A percentile compares a stretch with the other conserved stretches of the same genome.
phyloP scores from a whole-genome alignment of 2,113 vertebrate species.

The Antennarius striatus region DNA sequence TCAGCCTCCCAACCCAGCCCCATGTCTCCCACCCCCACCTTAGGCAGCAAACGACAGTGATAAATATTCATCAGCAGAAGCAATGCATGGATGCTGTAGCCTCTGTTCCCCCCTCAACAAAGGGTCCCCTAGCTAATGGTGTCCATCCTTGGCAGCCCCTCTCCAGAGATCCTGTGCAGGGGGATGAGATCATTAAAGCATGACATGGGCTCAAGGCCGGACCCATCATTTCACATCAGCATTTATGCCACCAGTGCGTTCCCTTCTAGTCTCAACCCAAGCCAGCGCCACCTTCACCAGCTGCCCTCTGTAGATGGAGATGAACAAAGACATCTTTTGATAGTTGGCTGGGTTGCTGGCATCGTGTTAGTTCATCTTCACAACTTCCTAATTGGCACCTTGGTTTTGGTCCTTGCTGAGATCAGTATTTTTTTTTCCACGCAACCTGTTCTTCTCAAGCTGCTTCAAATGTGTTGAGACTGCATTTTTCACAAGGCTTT shows the following conservation, averaged over 20 bases:
- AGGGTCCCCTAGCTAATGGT: conserved; percentile 68
- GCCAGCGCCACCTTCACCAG: conserved; percentile 30
- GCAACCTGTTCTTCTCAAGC: conserved; percentile 70
- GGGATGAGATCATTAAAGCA: conserved; percentile 72
- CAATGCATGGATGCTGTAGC: conserved; percentile 51
- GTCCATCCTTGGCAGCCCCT: conserved; percentile 68
- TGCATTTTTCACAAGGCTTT: conserved; percentile 77
- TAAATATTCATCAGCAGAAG: conserved; percentile 72
- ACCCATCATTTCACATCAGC: conserved; percentile 68
- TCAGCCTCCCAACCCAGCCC: conserved; percentile 50
- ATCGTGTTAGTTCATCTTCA: conserved; percentile 71
- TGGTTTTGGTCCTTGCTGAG: conserved; percentile 81
- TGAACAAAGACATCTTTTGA: conserved; percentile 61
- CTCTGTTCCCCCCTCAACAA: conserved; percentile 64
- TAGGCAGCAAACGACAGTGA: conserved; percentile 59
- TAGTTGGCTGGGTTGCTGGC: conserved; percentile 67
- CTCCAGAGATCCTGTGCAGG: conserved; percentile 47
- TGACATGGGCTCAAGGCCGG: conserved; percentile 58
- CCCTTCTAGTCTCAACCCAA: conserved; percentile 44
- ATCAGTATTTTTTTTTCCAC: conserved; percentile 64
- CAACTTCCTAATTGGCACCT: conserved; percentile 79
- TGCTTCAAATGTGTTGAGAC: conserved; percentile 79
- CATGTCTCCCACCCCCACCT: conserved; percentile 55
- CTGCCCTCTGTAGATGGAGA: conserved; percentile 53
- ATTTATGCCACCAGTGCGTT: conserved; percentile 47